These are phyloP conservation scores for Bos indicus DNA, from an alignment of 2,113 vertebrate species.

Conservation along the genomic window DNA sequence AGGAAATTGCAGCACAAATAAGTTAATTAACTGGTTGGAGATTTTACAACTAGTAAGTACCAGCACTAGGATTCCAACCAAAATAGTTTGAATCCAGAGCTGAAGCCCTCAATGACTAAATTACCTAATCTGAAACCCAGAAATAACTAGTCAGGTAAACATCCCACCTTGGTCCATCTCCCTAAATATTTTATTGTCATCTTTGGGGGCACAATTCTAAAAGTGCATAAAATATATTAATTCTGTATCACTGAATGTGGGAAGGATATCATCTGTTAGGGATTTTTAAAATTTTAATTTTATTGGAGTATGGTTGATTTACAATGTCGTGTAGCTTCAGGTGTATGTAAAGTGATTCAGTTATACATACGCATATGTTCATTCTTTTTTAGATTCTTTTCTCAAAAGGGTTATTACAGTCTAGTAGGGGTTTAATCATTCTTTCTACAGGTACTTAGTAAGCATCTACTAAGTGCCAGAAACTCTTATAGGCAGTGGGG, in stretches of 20 bases:
- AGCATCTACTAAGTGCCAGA: not conserved
- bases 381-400: not conserved
- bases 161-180: not conserved
- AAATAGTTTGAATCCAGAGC: not conserved
- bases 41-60: not conserved
- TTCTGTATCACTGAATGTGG: not conserved
- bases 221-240: not conserved
- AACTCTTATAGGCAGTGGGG: not conserved
- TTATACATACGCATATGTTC: not conserved
- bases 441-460: not conserved
- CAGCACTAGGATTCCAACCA: not conserved
- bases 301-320: not conserved
- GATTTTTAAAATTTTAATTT: not conserved
- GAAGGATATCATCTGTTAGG: not conserved
- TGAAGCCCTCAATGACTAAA: not conserved
- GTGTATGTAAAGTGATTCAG: not conserved
- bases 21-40: not conserved
- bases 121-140: not conserved
- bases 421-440: not conserved
- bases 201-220: not conserved
- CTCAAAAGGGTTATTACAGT: not conserved
- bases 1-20: not conserved
- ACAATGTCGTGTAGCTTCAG: not conserved
- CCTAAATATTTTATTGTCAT: not conserved
- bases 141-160: not conserved